phyloP scores from a whole-genome alignment of 1,140 invertebrate species.

The Meteorus sp. region DNA sequence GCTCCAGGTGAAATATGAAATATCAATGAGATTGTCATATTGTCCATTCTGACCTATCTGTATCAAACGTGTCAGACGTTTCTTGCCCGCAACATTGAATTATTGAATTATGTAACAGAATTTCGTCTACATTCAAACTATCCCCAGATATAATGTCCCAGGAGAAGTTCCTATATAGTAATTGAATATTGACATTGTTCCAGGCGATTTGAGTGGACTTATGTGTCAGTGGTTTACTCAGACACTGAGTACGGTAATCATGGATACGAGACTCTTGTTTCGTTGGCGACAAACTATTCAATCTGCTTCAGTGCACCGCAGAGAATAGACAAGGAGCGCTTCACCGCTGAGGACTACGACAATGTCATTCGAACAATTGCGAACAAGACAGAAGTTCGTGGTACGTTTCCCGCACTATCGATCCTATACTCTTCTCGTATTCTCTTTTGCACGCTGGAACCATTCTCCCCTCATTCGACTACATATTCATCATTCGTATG shows the following conservation, averaged over 20 bases:
- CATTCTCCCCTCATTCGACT: background rate
- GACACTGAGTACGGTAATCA: conserved; percentile 62
- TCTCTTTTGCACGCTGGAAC: background rate
- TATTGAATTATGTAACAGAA: no score
- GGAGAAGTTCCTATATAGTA: no score
- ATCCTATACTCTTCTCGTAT: conserved; percentile 4
- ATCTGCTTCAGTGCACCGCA: conserved; percentile 61
- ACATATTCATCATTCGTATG: no score
- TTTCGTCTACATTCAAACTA: no score
- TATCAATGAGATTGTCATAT: no score
- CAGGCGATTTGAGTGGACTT: conserved; percentile 62
- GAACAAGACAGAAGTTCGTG: conserved; percentile 46
- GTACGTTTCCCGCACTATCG: conserved; percentile 31
- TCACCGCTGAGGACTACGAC: conserved; percentile 54
- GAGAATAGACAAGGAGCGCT: conserved; percentile 53
- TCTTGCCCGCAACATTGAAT: no score
- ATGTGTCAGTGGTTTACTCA: conserved; percentile 65
- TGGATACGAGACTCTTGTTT: conserved; percentile 61
- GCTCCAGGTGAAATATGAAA: no score
- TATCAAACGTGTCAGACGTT: no score
- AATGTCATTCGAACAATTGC: conserved; percentile 52
- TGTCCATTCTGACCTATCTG: no score
- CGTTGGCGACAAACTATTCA: conserved; percentile 55
- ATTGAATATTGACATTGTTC: conserved; percentile 18
- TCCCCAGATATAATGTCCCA: no score